These are phyloP conservation scores for Microhierax caerulescens DNA, from an alignment of 2,797 vertebrate genomes.

Conservation along the genomic window DNA sequence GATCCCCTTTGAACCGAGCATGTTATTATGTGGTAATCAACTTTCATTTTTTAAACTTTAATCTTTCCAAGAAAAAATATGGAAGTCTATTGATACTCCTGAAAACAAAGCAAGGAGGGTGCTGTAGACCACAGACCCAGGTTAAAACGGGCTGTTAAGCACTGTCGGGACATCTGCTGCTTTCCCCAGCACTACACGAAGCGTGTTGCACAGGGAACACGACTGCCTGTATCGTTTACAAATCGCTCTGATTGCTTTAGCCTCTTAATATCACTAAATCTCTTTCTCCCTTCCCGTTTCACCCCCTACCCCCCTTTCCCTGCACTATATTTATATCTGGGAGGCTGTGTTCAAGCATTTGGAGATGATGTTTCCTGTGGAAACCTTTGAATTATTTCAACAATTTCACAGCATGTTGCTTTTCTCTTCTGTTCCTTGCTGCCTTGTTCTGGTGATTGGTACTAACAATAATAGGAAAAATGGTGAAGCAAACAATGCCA, in stretches of 20 bases:
- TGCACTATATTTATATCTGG: slow-evolving; percentile 47
- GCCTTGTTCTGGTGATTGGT: slow-evolving; percentile 73
- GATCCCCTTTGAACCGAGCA: neutral
- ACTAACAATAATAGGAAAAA: slow-evolving; percentile 73
- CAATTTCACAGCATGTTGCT: slow-evolving; percentile 69
- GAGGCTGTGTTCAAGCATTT: slow-evolving; percentile 58
- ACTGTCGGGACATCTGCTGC: neutral
- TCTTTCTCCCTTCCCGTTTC: neutral
- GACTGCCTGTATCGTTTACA: neutral
- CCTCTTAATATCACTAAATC: slow-evolving; percentile 23
- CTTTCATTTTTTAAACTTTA: neutral
- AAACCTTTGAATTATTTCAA: slow-evolving; percentile 75
- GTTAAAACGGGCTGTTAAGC: neutral
- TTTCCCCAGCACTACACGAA: neutral
- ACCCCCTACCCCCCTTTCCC: neutral
- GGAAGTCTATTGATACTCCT: neutral
- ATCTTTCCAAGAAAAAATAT: neutral
- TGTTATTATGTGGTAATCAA: neutral
- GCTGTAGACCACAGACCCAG: neutral
- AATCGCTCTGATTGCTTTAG: neutral
- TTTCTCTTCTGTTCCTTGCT: slow-evolving; percentile 63
- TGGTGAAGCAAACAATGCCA: slow-evolving; percentile 70
- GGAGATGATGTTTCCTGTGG: slow-evolving; percentile 68
- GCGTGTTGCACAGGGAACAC: neutral
- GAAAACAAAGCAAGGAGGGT: neutral